Percentiles rank a stretch among this genome's conserved stretches.
Conservation (phyloP, 2,113 vertebrate species). For the Callocephalon fimbriatum region DNA sequence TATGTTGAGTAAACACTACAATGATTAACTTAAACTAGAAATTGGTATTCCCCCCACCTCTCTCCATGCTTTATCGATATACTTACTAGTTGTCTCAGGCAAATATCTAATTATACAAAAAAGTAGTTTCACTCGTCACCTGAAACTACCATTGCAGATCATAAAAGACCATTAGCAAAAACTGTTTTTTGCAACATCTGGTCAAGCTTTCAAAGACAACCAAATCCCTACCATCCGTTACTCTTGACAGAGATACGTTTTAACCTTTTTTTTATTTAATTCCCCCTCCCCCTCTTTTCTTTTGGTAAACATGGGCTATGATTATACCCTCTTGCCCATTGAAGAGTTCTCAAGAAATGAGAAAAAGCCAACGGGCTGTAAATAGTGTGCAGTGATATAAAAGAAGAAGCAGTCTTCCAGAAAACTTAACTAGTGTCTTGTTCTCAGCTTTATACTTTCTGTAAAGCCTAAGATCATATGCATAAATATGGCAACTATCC, state of each 20-base stretch:
- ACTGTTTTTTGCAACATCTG: background rate
- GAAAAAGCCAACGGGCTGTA: background rate
- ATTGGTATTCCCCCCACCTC: background rate
- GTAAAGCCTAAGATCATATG: background rate
- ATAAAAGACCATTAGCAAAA: background rate
- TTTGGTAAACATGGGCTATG: background rate
- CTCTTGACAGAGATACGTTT: background rate
- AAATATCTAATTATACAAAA: background rate
- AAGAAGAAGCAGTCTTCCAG: background rate
- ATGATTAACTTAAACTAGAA: background rate
- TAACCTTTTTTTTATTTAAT: background rate
- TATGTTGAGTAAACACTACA: background rate
- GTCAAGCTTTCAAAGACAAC: background rate
- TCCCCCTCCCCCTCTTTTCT: background rate
- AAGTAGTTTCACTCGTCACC: background rate
- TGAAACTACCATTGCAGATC: background rate
- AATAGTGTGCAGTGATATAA: background rate
- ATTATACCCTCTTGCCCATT: background rate
- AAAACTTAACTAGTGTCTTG: slow-evolving; percentile 20
- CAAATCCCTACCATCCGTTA: background rate
- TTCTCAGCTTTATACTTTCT: background rate
- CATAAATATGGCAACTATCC: background rate
- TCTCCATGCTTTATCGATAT: background rate
- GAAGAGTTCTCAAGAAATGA: background rate
- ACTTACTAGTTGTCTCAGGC: background rate